Evolutionary conservation across 2,888 invertebrate species (phyloP), one percentile per base, ranked within the genome.

Genomic region (Meloe dianella): DNA sequence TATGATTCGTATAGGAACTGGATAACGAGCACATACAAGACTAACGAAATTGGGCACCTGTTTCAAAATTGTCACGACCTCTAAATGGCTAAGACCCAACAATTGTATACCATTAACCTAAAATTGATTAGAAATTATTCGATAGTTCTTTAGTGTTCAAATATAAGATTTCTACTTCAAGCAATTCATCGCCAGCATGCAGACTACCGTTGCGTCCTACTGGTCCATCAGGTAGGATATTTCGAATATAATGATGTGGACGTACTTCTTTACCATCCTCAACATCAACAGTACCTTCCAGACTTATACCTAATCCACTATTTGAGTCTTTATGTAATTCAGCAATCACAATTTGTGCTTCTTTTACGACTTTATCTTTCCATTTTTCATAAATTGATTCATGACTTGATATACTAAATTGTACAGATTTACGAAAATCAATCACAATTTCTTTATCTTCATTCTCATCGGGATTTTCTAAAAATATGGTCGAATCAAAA

Each of bases 271-370:
- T 90, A 0, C 95, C 95, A 74, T 94, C 93, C 68, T 92, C 94
- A 22, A 97, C 95, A 69, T 97, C 94, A 7, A 96, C 96, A 0
- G 97, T 97, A 12, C 97, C 96, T 81, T 96, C 96, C 63, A 96
- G 85, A 56, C 95, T 96, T 72, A 97, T 95, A 0, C 97, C 96
- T 32, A 97, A 86, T 2, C 96, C 96, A 60, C 91, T 92, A 78
- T 92, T 91, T 57, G 88, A 88, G 73, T 92, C 93, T 82, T 95
- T 96, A 75, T 90, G 90, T 84, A 96, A 85, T 79, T 93, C 92
- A 10, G 95, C 94, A 62, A 95, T 92, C 83, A 94, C 89, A 80
- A 95, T 91, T 80, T 93, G 91, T 69, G 89, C 91, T 64, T 91
- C 90, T 24, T 87, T 85, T 4, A 88, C 88, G 75, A 95, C 85